Base-by-base conservation (phyloP, 2,888 invertebrate genomes). In the Xylophagus ater region DNA sequence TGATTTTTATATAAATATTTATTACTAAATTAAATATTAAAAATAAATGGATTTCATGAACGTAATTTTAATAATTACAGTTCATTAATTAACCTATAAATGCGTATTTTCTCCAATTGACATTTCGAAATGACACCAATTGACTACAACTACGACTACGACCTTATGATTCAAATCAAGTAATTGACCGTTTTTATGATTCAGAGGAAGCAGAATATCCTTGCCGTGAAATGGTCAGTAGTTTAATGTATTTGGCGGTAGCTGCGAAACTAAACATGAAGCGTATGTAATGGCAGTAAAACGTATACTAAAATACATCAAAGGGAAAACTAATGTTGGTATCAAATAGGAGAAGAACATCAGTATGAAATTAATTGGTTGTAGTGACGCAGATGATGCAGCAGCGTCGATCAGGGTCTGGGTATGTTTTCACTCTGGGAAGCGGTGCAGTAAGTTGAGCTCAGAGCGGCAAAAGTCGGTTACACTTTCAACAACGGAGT, bases 381-480 rank as follows among this genome's bases (percentile, higher is more conserved):
- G 38, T 25, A 43, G 45, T 12, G 49, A 48, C 35, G 44, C 49
- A 7, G 48, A 48, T 40, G 47, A 46, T 39, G 48, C 45, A 39
- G 43, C 47, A 4, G 43, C 37, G 48, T 42, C 38, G 42, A 17
- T 51, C 51, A 24, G 49, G 48, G 3, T 40, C 42, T 42, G 51
- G 48, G 7, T 46, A 44, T 26, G 41, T 51, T 10, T 47, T 49
- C 37, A 20, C 44, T 23, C 39, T 50, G 14, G 42, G 47, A 18
- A 46, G 45, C n/a, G 51, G 51, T 19, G 40, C 49, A 1, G 46
- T 59, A 3, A 46, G 49, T 1, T 58, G 56, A 20, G 35, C n/a
- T 56, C 54, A 23, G 42, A 51, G 38, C 34, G 49, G 24, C 58
- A 59, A 44, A 38, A 47, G 34, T 42, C 44, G 4, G 54, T 58